A percentile compares a stretch with the other conserved stretches of the same genome.
These are phyloP conservation scores for Argyresthia goedartella DNA, from an alignment of 2,888 invertebrate species.

Conservation along the genomic window DNA sequence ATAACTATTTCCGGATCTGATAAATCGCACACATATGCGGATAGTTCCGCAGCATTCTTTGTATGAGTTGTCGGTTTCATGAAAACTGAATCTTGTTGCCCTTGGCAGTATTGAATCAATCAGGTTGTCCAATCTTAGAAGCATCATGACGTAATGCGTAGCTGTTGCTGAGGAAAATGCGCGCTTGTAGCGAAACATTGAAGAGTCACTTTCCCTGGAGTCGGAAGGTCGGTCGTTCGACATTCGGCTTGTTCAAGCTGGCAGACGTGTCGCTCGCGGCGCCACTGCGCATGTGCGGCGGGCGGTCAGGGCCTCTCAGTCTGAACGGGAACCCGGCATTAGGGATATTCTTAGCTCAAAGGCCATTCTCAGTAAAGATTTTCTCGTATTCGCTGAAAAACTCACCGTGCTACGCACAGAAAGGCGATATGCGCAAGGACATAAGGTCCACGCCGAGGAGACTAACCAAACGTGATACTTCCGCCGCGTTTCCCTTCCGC, in stretches of 20 bases:
- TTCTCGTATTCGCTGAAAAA: background rate
- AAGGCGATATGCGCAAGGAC: background rate
- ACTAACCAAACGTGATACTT: background rate
- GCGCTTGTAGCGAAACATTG: conserved; percentile 9
- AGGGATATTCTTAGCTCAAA: conserved; percentile 44
- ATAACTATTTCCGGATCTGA: no score
- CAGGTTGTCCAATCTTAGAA: background rate
- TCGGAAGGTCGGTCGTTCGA: conserved; percentile 40
- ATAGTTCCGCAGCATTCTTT: no score
- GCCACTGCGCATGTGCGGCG: conserved; percentile 50
- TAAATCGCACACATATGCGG: no score
- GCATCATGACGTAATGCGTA: background rate
- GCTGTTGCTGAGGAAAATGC: background rate
- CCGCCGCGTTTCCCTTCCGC: conserved; percentile 19
- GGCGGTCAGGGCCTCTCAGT: conserved; percentile 56
- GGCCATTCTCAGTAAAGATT: conserved; percentile 24
- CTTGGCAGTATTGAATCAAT: conserved; percentile 8
- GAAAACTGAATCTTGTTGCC: background rate
- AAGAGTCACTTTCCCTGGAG: conserved; percentile 31
- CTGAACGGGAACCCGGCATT: conserved; percentile 48
- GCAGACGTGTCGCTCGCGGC: conserved; percentile 40
- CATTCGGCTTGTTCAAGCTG: conserved; percentile 54
- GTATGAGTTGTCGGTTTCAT: background rate
- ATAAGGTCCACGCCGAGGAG: background rate
- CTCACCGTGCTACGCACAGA: background rate